Conservation (phyloP, 2,113 vertebrate genomes). For the Riparia riparia region DNA sequence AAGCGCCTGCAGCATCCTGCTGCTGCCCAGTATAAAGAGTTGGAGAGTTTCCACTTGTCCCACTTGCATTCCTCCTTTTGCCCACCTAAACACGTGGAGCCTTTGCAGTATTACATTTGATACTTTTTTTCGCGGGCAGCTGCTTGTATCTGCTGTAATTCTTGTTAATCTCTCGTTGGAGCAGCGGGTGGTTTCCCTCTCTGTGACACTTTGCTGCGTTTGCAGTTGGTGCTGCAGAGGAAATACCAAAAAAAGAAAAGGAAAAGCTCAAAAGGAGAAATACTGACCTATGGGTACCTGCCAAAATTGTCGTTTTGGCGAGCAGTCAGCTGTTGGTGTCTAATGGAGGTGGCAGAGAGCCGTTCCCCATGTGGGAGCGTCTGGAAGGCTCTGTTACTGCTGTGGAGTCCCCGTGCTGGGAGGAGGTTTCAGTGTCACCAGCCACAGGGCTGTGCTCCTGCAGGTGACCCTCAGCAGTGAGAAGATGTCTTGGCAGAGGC, state of each 20-base stretch:
- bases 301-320: constrained; percentile 4
- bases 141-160: not conserved
- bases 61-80: not conserved
- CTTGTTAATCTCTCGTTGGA: not conserved
- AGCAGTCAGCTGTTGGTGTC: not conserved
- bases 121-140: not conserved
- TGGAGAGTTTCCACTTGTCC: not conserved
- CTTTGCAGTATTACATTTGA: not conserved
- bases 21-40: not conserved
- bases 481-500: not conserved
- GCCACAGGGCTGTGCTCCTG: not conserved
- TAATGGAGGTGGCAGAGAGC: not conserved
- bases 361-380: accelerated
- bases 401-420: not conserved
- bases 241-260: not conserved
- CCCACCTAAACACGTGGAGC: not conserved
- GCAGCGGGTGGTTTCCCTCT: not conserved
- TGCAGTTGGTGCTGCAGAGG: not conserved
- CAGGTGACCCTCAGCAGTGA: not conserved
- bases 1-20: accelerated
- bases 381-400: accelerated
- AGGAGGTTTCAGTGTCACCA: not conserved
- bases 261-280: not conserved
- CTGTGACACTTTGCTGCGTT: accelerated
- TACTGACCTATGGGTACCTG: not conserved